Evolutionary conservation across 2,888 invertebrate genomes (phyloP).

Genomic region (Pheosia tremula): DNA sequence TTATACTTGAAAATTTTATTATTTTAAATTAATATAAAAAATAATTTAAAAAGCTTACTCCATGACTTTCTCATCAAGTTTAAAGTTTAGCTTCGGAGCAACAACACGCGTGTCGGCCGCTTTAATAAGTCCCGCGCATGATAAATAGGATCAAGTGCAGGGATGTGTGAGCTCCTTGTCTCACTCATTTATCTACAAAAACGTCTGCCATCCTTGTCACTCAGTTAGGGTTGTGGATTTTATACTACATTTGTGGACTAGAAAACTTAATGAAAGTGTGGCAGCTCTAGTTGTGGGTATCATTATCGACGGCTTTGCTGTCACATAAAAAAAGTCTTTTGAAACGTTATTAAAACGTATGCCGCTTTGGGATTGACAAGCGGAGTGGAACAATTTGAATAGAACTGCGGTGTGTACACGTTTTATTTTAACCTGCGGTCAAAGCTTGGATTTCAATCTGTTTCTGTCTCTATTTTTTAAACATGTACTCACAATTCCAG

Average conservation of each 20-base stretch:
- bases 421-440: slow-evolving; percentile 43
- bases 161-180: slow-evolving; percentile 52
- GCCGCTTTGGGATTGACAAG: slow-evolving; percentile 62
- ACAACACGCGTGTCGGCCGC: slow-evolving; percentile 74
- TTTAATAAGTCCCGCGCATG: slow-evolving; percentile 79
- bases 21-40: too few species aligned
- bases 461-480: too few species aligned
- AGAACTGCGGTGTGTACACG: slow-evolving; percentile 30
- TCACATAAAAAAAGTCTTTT: slow-evolving; percentile 70
- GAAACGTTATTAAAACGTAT: slow-evolving; percentile 70
- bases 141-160: slow-evolving; percentile 80
- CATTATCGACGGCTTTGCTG: slow-evolving; percentile 76
- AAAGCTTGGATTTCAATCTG: slow-evolving; percentile 15
- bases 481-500: too few species aligned
- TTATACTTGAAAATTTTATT: too few species aligned
- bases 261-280: slow-evolving; percentile 78
- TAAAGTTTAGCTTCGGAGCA: slow-evolving; percentile 66
- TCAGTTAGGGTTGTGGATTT: slow-evolving; percentile 59
- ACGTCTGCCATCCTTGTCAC: slow-evolving; percentile 47
- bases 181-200: slow-evolving; percentile 43
- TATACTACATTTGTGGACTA: slow-evolving; percentile 62
- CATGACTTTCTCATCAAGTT: slow-evolving; percentile 56
- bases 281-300: slow-evolving; percentile 62
- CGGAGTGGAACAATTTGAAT: slow-evolving; percentile 54
- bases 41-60: slow-evolving; percentile 44